Evolutionary conservation across 2,113 vertebrate species (phyloP), one percentile per base, ranked within the genome.

Genomic region (Elaphurus davidianus): DNA sequence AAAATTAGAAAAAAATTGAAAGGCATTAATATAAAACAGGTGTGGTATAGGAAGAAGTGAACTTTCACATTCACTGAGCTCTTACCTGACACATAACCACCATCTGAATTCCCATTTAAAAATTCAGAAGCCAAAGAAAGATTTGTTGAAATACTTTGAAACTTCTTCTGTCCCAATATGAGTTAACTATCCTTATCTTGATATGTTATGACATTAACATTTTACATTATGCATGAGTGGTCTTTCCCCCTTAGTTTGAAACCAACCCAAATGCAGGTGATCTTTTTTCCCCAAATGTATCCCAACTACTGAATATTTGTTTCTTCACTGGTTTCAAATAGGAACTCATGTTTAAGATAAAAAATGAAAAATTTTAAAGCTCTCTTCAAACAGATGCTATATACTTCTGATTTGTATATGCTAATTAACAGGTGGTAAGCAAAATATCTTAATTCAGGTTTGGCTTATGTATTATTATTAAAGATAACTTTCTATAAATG

Each of bases 101-200:
- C 33, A 83, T 59, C 43, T 52, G 45, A 23, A 90, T 36, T 11
- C 13, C 12, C 50, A 83, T 50, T 84, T 93, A 87, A 87, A 36
- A 59, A 87, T 93, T 16, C 27, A 71, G 57, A 95, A 98, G 71
- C 64, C 50, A 84, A 95, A 95, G n/a, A 95, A 87, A 86, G 19
- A 7, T 96, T 52, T 84, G 67, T 62, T 92, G 17, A 79, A 40
- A 79, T 55, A 54, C 64, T 45, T 2, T 88, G 28, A 92, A 91
- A 59, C 14, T 47, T 27, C 55, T 40, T 45, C 57, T 92, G 16
- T 9, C 94, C 67, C 43, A 23, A 94, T 43, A 21, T 14, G 17
- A 16, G 52, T 47, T 47, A 84, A 67, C 23, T 55, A 21, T 83
- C 12, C 57, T 59, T 92, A 43, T 64, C 40, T 85, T 96, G 55